Evolutionary conservation across 2,888 invertebrate genomes (phyloP), one percentile per base, ranked within the genome.

Genomic region (Lepas anatifera): DNA sequence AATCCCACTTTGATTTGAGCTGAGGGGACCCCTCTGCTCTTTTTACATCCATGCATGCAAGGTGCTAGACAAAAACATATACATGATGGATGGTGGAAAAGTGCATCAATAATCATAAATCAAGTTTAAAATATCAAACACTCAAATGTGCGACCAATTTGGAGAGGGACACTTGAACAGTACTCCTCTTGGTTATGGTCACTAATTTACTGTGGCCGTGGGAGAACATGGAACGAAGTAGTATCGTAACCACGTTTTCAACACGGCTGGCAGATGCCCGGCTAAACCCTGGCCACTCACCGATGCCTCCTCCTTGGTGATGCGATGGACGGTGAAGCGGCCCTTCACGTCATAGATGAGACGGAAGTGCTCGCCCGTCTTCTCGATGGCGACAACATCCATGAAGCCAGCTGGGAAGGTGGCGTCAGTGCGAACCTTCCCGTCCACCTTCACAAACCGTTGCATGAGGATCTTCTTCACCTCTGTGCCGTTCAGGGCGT

Each of bases 311-410:
- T 96, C 96, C 70, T 90, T 87, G 69, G 95, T 93, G 78, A 99
- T 99, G 77, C 98, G 88, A 81, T 99, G 99, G 75, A 97, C 90
- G 75, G 94, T 90, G 83, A 97, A 99, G 77, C 99, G 87, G 73
- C 99, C 99, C 83, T 99, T 99, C 63, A 97, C 95, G 81, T 99
- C 99, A 82, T 98, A 99, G 79, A 99, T 91, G 76, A 99, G 84
- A 76, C 99, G 87, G 89, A 99, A 99, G 81, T 90, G 87, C 83
- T 99, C 98, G 77, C 90, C 92, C 73, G 98, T 99, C 84, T 95
- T 97, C 78, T 99, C 97, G 83, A 99, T 98, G 72, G 92, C 90
- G 75, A 99, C 89, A 73, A 99, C 98, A 90, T 99, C 99, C 99
- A 99, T 99, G 80, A 95, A 98, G 72, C 99, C 99, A 78, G 97